Evolutionary conservation across 2,113 vertebrate genomes (phyloP), one percentile per base, ranked within the genome.

Genomic region (Smithornis capensis): DNA sequence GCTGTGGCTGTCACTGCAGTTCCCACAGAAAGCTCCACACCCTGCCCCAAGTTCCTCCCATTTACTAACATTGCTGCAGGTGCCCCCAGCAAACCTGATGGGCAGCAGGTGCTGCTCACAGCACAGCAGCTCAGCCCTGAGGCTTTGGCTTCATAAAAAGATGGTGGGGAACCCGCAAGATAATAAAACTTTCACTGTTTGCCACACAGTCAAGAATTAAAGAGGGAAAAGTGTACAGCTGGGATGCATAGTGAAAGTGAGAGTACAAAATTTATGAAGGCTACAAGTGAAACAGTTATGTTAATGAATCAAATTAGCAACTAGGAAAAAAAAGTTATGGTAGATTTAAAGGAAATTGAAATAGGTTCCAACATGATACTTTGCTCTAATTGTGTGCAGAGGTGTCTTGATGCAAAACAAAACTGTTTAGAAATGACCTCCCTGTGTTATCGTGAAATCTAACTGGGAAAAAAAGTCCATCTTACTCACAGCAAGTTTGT

Each of bases 401-500:
- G 57, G 45, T 79, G 76, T 88, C 77, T 87, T 79, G 65, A 83
- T 62, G 76, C 65, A 79, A 91, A 94, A 73, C 67, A 87, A 82
- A 95, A 16, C 31, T 35, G 23, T n/a, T 78, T 56, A 47, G 42
- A 92, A 93, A 86, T 25, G 44, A 45, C 82, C 85, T 83, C 52
- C 49, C 55, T 14, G 2, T 57, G 29, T 87, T 68, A 70, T 13
- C 4, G 0, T 76, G 69, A 83, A 86, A 91, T 80, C 49, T 78
- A 89, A 93, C 62, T 12, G 49, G n/a, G 37, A 3, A 15, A 74
- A 63, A 76, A 89, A 74, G 53, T 84, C 73, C 78, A 59, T 92
- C 73, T 94, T 92, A 83, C 92, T 93, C 92, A 91, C 92, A 96
- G 82, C 52, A 84, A 95, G 89, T 96, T 97, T 97, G 82, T 91